phyloP scores from a whole-genome alignment of 92 coral and sea anemone species.

The Actinernus sp. region DNA sequence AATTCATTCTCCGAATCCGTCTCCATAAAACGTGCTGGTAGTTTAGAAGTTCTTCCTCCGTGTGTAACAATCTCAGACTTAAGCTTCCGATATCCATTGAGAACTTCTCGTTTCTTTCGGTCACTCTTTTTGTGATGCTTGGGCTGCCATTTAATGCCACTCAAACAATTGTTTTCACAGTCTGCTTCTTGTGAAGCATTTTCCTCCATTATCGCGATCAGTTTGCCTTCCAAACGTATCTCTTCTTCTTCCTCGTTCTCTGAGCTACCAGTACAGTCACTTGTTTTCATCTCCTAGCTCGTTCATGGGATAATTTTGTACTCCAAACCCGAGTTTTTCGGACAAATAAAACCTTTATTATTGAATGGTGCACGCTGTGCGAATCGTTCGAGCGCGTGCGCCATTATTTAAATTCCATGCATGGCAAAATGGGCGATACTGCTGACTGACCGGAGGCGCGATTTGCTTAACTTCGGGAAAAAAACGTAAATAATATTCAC shows the following conservation, averaged over 20 bases:
- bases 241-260: slow-evolving; percentile 72
- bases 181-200: slow-evolving; percentile 78
- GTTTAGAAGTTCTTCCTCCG: slow-evolving; percentile 89
- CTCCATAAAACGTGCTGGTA: slow-evolving; percentile 94
- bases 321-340: slow-evolving; percentile 50
- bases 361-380: slow-evolving; percentile 97
- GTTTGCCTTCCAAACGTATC: slow-evolving; percentile 51
- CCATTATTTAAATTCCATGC: slow-evolving; percentile 99
- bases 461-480: too few species aligned
- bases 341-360: slow-evolving; percentile 82
- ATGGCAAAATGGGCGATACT: slow-evolving; percentile 64
- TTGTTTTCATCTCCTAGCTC: slow-evolving; percentile 68
- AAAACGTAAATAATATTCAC: too few species aligned
- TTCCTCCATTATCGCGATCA: slow-evolving; percentile 54
- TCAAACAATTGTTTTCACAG: slow-evolving; percentile 95
- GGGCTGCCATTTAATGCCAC: slow-evolving; percentile 99
- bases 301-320: slow-evolving; percentile 69
- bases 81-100: slow-evolving; percentile 83
- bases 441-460: slow-evolving; percentile 49
- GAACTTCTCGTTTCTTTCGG: slow-evolving; percentile 60
- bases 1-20: slow-evolving; percentile 87
- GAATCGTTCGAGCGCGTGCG: slow-evolving; percentile 95
- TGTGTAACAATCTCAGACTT: slow-evolving; percentile 80
- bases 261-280: slow-evolving; percentile 69
- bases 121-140: slow-evolving; percentile 84